phyloP scores from a whole-genome alignment of 1,140 invertebrate genomes.

The Brachionus calyciflorus region DNA sequence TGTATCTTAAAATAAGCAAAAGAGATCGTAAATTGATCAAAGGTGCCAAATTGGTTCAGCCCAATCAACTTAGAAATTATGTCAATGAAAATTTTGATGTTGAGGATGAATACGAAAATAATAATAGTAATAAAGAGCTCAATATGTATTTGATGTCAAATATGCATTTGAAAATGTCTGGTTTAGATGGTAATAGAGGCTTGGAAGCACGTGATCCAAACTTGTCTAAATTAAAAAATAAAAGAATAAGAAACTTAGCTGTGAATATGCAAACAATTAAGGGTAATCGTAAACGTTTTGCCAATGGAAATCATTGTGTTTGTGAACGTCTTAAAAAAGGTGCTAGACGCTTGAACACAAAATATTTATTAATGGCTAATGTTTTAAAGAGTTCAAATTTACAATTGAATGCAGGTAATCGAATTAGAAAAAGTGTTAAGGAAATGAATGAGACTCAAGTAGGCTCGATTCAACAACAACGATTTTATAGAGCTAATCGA shows the following conservation, averaged over 20 bases:
- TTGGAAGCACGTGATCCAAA: not conserved
- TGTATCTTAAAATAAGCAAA: conserved; percentile 14
- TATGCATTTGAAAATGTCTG: conserved; percentile 20
- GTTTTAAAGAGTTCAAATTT: not conserved
- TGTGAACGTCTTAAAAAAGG: conserved; percentile 18
- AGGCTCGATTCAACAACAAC: not conserved
- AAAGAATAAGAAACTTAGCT: not conserved
- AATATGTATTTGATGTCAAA: conserved; percentile 41
- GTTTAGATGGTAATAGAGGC: not conserved
- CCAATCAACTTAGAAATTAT: not conserved
- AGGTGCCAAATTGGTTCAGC: not conserved
- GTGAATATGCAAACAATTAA: not conserved
- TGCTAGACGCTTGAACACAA: conserved; percentile 7
- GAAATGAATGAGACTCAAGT: not conserved
- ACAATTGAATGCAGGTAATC: not conserved
- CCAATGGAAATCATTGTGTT: conserved; percentile 29
- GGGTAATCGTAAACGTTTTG: not conserved
- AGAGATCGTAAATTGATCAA: conserved; percentile 15
- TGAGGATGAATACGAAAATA: not conserved
- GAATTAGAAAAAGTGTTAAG: not conserved
- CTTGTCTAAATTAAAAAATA: not conserved
- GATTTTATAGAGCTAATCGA: not conserved
- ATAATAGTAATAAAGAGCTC: conserved; percentile 4
- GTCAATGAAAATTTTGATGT: not conserved
- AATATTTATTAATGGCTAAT: conserved; percentile 41